A percentile compares a stretch with the other conserved stretches of the same genome.
These are phyloP conservation scores for Pseudachorutes palmiensis DNA, from an alignment of 1,140 invertebrate genomes.

Conservation along the genomic window DNA sequence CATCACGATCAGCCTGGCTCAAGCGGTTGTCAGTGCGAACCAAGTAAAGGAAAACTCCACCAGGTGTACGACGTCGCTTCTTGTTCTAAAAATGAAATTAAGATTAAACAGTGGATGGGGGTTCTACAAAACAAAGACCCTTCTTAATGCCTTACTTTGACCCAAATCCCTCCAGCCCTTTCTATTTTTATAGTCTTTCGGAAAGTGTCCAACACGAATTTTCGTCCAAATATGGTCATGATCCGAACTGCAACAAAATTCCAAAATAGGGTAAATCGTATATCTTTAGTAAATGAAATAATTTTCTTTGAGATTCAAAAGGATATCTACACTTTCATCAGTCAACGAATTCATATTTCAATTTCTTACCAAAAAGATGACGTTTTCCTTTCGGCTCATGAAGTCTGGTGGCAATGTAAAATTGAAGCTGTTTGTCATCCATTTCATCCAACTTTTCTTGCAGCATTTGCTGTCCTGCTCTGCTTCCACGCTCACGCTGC, in stretches of 20 bases:
- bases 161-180: slow-evolving; percentile 26
- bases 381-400: not conserved
- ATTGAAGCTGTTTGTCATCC: not conserved
- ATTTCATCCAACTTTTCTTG: not conserved
- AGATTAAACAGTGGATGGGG: not conserved
- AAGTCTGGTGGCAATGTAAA: not conserved
- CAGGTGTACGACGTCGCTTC: slow-evolving; percentile 25
- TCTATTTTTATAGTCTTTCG: slow-evolving; percentile 34
- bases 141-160: slow-evolving; percentile 23
- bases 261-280: not conserved
- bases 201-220: slow-evolving; percentile 18
- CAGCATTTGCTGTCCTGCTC: not conserved
- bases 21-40: slow-evolving; percentile 23
- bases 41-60: slow-evolving; percentile 33
- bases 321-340: not conserved
- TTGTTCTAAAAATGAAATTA: slow-evolving; percentile 23
- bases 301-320: not conserved
- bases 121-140: not conserved
- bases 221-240: slow-evolving; percentile 22
- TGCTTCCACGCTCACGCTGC: not conserved
- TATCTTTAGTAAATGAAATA: not conserved
- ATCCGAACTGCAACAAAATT: slow-evolving; percentile 9
- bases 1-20: slow-evolving; percentile 16
- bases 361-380: not conserved
- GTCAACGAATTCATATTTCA: not conserved